A percentile compares a stretch with the other conserved stretches of the same genome.
Conservation (phyloP, 64 coral and sea anemone species). For the Actinia equina region DNA sequence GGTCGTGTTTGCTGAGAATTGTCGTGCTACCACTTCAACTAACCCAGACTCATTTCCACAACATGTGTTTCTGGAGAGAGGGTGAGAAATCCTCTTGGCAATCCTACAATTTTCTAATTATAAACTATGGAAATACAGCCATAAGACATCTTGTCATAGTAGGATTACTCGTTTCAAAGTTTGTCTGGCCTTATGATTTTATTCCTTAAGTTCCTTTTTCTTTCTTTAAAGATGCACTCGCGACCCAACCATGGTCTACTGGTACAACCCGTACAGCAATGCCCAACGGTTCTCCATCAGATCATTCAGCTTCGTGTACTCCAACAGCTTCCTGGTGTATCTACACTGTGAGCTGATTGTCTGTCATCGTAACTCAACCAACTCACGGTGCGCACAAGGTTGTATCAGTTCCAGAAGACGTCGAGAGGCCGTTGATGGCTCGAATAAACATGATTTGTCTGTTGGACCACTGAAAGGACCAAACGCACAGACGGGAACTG, state of each 20-base stretch:
- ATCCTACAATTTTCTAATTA: too few species aligned
- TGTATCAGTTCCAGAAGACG: conserved; percentile 16
- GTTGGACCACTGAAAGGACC: not conserved
- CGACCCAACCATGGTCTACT: conserved; percentile 29
- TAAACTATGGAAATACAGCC: too few species aligned
- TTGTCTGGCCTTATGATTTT: not conserved
- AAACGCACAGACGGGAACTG: not conserved
- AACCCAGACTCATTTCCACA: conserved; percentile 61
- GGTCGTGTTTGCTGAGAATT: conserved; percentile 64
- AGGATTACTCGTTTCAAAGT: not conserved
- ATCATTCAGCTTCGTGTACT: conserved; percentile 43
- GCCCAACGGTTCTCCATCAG: conserved; percentile 46
- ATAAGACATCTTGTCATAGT: too few species aligned
- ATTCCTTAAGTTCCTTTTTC: not conserved
- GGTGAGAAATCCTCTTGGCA: conserved; percentile 29
- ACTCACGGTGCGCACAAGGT: conserved; percentile 29
- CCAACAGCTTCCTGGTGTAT: conserved; percentile 22
- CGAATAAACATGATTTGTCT: not conserved
- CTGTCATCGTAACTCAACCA: conserved; percentile 51
- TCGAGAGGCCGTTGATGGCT: not conserved
- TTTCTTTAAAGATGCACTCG: not conserved
- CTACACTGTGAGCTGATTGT: conserved; percentile 53
- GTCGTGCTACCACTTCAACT: conserved; percentile 45
- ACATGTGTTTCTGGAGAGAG: conserved; percentile 58
- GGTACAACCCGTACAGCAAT: not conserved